These are phyloP conservation scores for Sciurus vulgaris DNA, from an alignment of 2,797 vertebrate genomes.

Conservation along the genomic window DNA sequence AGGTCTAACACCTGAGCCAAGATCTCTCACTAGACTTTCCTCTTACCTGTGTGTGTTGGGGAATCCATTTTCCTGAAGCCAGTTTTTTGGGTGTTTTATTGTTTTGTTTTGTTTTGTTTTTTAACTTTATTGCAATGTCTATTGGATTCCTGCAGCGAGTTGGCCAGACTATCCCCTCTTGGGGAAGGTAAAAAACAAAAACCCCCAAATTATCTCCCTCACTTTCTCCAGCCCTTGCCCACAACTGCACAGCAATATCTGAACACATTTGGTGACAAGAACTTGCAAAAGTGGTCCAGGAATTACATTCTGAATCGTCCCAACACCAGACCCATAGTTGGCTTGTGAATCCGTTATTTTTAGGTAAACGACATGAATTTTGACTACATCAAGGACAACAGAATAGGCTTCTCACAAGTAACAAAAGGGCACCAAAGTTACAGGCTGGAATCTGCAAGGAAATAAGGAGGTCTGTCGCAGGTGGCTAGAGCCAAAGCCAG, in stretches of 20 bases:
- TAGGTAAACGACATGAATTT: conserved; percentile 91
- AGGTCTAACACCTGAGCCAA: background rate
- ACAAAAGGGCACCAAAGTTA: conserved; percentile 97
- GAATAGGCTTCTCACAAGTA: conserved; percentile 95
- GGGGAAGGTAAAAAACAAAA: conserved; percentile 86
- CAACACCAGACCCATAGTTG: conserved; percentile 86
- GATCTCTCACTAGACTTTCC: background rate
- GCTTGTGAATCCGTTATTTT: conserved; percentile 83
- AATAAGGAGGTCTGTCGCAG: conserved; percentile 83
- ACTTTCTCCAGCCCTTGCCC: conserved; percentile 78
- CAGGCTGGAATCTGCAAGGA: conserved; percentile 95
- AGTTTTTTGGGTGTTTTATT: background rate
- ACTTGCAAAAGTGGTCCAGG: conserved; percentile 89
- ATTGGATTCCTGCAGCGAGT: conserved; percentile 90
- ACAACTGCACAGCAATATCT: conserved; percentile 85
- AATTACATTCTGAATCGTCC: conserved; percentile 90
- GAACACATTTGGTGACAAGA: conserved; percentile 89
- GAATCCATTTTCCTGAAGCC: background rate
- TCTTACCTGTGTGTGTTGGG: background rate
- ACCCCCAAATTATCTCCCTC: conserved; percentile 65
- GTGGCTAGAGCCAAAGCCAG: conserved; percentile 71
- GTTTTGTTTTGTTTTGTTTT: too few species aligned
- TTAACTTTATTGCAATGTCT: conserved; percentile 88
- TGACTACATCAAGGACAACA: conserved; percentile 96
- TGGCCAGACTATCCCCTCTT: conserved; percentile 89